Conservation (phyloP, 2,888 invertebrate genomes). For the Neoascia interrupta region DNA sequence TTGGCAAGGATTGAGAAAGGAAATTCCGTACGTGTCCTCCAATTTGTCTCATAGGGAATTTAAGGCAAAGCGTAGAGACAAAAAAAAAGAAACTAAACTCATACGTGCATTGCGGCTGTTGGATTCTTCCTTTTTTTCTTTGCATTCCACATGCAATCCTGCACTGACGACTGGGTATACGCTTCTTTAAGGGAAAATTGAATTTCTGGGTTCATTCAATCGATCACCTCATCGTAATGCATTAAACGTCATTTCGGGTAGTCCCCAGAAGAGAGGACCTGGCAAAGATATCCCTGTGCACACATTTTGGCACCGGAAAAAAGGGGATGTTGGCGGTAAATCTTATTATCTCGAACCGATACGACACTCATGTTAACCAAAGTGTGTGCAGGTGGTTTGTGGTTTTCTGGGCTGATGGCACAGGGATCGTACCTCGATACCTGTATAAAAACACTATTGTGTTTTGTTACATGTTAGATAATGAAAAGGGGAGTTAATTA, state of each 20-base stretch:
- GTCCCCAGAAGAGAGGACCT: conserved; percentile 13
- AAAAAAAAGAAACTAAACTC: conserved; percentile 10
- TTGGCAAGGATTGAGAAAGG: conserved; percentile 4
- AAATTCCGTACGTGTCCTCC: conserved; percentile 23
- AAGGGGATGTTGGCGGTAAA: conserved; percentile 22
- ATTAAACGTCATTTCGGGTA: conserved; percentile 54
- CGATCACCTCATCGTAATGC: conserved; percentile 55
- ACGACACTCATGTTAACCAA: conserved; percentile 5
- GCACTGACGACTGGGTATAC: conserved; percentile 39
- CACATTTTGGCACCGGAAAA: conserved; percentile 6
- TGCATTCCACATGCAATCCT: conserved; percentile 33
- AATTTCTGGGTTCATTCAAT: conserved; percentile 52
- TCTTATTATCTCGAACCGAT: conserved; percentile 24
- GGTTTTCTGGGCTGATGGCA: conserved; percentile 31
- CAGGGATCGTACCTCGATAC: too few species aligned
- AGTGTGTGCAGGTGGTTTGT: conserved; percentile 24
- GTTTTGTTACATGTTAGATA: too few species aligned
- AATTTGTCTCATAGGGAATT: conserved; percentile 35
- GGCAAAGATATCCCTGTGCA: conserved; percentile 1
- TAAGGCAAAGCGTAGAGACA: conserved; percentile 2
- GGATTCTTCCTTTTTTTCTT: conserved; percentile 24
- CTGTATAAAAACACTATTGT: too few species aligned
- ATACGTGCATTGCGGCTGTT: conserved; percentile 27
- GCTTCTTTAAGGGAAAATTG: conserved; percentile 50
- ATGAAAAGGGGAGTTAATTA: too few species aligned